These are phyloP conservation scores for Liposcelis brunnea DNA, from an alignment of 2,888 invertebrate genomes.

Conservation along the genomic window DNA sequence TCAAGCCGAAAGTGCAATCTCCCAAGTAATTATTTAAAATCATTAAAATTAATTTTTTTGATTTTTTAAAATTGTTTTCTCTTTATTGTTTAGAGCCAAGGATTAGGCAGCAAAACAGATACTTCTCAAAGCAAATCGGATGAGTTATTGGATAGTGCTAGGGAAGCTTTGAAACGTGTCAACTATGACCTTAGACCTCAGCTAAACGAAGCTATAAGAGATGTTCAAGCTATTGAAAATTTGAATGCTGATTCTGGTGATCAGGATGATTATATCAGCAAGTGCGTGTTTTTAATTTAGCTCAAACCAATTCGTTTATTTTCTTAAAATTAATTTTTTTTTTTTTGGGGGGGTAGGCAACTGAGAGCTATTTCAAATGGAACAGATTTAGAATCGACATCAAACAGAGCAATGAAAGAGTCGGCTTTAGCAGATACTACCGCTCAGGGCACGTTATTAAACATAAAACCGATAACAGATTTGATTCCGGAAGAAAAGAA, in stretches of 20 bases:
- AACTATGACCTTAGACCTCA: conserved; percentile 34
- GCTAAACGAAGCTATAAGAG: conserved; percentile 36
- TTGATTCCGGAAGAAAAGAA: conserved; percentile 41
- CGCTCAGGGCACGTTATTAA: conserved; percentile 25
- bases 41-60: no score
- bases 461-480: conserved; percentile 30
- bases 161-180: conserved; percentile 27
- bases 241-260: conserved; percentile 25
- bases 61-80: conserved; percentile 4
- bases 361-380: conserved; percentile 25
- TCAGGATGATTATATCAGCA: conserved; percentile 29
- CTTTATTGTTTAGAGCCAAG: conserved; percentile 29
- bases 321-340: conserved; percentile 8
- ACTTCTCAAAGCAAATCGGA: conserved; percentile 30
- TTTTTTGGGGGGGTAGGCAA: conserved; percentile 19
- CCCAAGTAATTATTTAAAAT: background rate
- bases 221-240: conserved; percentile 33
- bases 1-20: conserved; percentile 25
- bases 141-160: conserved; percentile 29
- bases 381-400: no score
- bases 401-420: conserved; percentile 20
- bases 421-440: conserved; percentile 16
- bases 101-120: conserved; percentile 32
- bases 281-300: no score
- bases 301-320: no score